These are phyloP conservation scores for Platysteira castanea DNA, from an alignment of 2,113 vertebrate genomes.

Conservation along the genomic window DNA sequence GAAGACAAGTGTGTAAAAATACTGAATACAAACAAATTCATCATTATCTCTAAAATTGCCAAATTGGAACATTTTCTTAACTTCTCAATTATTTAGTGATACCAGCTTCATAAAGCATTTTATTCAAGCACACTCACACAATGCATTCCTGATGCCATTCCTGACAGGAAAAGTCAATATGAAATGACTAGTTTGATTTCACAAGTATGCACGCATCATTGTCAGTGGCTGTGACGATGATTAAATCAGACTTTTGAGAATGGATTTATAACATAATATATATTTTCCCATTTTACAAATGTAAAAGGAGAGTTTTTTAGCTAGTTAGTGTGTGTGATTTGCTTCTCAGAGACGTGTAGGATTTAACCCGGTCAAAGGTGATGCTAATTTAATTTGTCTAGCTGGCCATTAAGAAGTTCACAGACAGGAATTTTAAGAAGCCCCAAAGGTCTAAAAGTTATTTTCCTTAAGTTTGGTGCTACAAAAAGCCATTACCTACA, in stretches of 20 bases:
- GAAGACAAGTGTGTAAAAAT: not conserved
- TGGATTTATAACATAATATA: not conserved
- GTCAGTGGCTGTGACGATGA: not conserved
- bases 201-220: not conserved
- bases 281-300: not conserved
- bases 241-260: not conserved
- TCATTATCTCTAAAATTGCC: not conserved
- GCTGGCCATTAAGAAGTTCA: not conserved
- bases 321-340: not conserved
- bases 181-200: not conserved
- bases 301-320: not conserved
- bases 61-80: not conserved
- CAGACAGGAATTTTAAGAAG: not conserved
- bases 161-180: not conserved
- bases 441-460: not conserved
- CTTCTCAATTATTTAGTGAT: not conserved
- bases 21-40: not conserved
- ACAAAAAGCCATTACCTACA: not conserved
- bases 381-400: not conserved
- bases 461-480: not conserved
- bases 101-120: not conserved
- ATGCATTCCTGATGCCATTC: not conserved
- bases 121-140: not conserved
- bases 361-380: not conserved
- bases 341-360: not conserved